Evolutionary conservation across 2,113 vertebrate genomes (phyloP).

Genomic region (Melozone crissalis): DNA sequence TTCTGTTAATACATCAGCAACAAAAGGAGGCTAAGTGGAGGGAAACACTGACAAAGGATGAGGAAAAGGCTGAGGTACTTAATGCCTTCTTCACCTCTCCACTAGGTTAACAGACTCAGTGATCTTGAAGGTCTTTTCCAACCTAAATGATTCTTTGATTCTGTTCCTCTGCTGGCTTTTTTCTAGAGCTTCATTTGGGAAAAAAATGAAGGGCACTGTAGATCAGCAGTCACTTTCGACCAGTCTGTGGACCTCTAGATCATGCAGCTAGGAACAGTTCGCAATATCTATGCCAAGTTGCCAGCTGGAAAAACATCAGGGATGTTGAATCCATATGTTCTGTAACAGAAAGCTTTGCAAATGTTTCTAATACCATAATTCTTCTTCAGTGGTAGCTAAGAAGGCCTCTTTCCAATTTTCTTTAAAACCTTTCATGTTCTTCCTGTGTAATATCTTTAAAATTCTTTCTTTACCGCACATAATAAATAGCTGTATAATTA

Average conservation of each 20-base stretch:
- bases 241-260: neutral
- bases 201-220: neutral
- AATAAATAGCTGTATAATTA: neutral
- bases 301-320: conserved; percentile 8
- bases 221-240: neutral
- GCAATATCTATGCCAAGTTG: neutral
- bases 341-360: neutral
- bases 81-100: neutral
- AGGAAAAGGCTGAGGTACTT: neutral
- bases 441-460: neutral
- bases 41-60: neutral
- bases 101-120: neutral
- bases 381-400: neutral
- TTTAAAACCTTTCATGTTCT: neutral
- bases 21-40: neutral
- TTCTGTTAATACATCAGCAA: neutral
- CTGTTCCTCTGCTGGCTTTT: neutral
- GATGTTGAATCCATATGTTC: conserved; percentile 18
- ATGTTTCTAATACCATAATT: neutral
- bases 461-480: neutral
- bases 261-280: neutral
- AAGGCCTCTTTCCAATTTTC: neutral
- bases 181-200: neutral
- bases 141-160: neutral
- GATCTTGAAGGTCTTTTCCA: neutral